Percentiles rank a stretch among this genome's conserved stretches.
These are phyloP conservation scores for Sisor rabdophorus DNA, from an alignment of 2,113 vertebrate genomes.

Conservation along the genomic window DNA sequence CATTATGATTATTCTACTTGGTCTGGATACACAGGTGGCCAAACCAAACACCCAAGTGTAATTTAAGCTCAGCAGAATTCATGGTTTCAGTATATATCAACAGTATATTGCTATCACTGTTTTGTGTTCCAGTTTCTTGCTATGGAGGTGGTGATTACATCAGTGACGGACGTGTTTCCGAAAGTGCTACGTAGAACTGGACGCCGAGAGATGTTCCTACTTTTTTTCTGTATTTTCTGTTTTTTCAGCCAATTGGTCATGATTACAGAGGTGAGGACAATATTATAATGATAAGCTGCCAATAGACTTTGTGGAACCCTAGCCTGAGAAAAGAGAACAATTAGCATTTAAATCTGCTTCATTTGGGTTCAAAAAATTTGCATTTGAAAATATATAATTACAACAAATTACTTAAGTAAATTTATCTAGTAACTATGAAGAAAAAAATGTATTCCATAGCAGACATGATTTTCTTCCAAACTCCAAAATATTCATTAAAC, in stretches of 20 bases:
- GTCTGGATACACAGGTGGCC: conserved; percentile 68
- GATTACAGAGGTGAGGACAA: conserved; percentile 64
- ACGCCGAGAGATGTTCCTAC: conserved; percentile 59
- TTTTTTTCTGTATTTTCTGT: conserved; percentile 64
- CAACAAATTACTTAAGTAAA: not conserved
- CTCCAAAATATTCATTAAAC: no score
- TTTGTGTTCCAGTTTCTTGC: conserved; percentile 56
- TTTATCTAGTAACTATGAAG: not conserved
- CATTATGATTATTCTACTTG: conserved; percentile 70
- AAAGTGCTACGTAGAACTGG: conserved; percentile 56
- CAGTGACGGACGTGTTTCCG: conserved; percentile 65
- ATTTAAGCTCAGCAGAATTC: no score
- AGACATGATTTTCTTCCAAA: not conserved
- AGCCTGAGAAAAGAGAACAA: no score
- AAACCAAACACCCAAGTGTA: not conserved
- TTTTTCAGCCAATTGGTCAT: conserved; percentile 66
- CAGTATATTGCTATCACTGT: not conserved
- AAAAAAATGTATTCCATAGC: not conserved
- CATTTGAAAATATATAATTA: not conserved
- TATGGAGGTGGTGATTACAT: conserved; percentile 66
- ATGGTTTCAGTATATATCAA: no score
- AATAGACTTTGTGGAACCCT: no score
- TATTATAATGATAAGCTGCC: not conserved
- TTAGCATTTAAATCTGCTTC: not conserved
- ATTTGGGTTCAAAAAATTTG: not conserved